These are phyloP conservation scores for Oncorhynchus tshawytscha DNA, from an alignment of 2,113 vertebrate genomes.

Conservation along the genomic window DNA sequence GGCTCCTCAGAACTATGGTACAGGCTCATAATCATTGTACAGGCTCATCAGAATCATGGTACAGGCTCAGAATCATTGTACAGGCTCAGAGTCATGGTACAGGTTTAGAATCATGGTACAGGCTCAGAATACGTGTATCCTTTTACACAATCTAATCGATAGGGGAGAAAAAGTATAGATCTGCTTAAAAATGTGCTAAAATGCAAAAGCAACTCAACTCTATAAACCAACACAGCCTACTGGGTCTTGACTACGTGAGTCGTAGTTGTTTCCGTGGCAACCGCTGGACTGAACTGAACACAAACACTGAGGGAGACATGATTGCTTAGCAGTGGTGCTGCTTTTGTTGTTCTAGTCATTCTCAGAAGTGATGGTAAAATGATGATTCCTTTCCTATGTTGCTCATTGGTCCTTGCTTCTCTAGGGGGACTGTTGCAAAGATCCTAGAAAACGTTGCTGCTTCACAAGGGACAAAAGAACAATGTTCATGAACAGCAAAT, in stretches of 20 bases:
- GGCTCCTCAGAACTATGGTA: too few relatives aligned
- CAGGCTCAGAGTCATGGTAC: too few relatives aligned
- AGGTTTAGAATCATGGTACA: too few relatives aligned
- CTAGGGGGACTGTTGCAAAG: not conserved
- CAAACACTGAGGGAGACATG: conserved; percentile 61
- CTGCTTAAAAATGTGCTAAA: conserved; percentile 1
- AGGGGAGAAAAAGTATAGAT: too few relatives aligned
- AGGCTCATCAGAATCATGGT: too few relatives aligned
- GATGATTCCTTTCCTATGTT: conserved; percentile 20
- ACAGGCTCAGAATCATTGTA: too few relatives aligned
- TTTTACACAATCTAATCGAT: too few relatives aligned
- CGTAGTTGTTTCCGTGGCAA: conserved; percentile 70
- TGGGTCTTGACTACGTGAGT: conserved; percentile 58
- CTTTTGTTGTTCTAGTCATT: conserved; percentile 52
- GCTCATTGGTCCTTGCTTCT: not conserved
- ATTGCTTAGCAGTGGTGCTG: conserved; percentile 46
- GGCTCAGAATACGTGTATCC: too few relatives aligned
- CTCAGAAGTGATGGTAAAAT: conserved; percentile 64
- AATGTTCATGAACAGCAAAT: not conserved
- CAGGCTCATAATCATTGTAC: too few relatives aligned
- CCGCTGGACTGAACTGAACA: conserved; percentile 48
- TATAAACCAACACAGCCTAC: conserved; percentile 32
- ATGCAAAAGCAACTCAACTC: conserved; percentile 40
- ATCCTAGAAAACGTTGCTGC: not conserved
- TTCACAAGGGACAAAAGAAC: not conserved